Percentiles rank a stretch among this genome's conserved stretches.
These are phyloP conservation scores for Distichodus sexfasciatus DNA, from an alignment of 2,797 vertebrate species.

Conservation along the genomic window DNA sequence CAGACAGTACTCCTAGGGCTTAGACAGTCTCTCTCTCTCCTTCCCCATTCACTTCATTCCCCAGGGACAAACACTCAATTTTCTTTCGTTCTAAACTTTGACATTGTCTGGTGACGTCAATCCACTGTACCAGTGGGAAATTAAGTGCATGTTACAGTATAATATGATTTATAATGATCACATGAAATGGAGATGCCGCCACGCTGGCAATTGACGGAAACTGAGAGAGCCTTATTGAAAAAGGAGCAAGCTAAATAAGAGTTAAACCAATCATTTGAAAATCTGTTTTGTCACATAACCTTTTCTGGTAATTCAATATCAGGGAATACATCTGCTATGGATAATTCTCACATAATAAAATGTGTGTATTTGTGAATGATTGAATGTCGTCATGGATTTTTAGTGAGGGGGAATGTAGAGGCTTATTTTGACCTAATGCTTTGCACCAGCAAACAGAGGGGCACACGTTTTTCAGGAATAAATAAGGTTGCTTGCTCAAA, in stretches of 20 bases:
- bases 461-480: no score
- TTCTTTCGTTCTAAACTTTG: constrained; percentile 24
- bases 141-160: constrained; percentile 20
- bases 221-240: background rate
- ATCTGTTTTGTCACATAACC: background rate
- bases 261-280: background rate
- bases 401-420: no score
- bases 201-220: background rate
- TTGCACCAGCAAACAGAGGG: no score
- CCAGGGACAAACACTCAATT: constrained; percentile 22
- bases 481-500: no score
- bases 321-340: no score
- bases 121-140: constrained; percentile 29
- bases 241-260: background rate
- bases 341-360: no score
- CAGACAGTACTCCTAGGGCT: constrained; percentile 49
- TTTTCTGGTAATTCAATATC: background rate
- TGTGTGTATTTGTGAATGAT: no score
- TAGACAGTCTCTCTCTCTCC: constrained; percentile 22
- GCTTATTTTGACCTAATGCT: no score
- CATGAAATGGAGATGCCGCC: background rate
- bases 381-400: no score
- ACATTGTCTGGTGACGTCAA: constrained; percentile 16
- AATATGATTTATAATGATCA: constrained; percentile 33
- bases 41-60: constrained; percentile 14